These are phyloP conservation scores for Astur gentilis DNA, from an alignment of 2,113 vertebrate genomes.

Conservation along the genomic window DNA sequence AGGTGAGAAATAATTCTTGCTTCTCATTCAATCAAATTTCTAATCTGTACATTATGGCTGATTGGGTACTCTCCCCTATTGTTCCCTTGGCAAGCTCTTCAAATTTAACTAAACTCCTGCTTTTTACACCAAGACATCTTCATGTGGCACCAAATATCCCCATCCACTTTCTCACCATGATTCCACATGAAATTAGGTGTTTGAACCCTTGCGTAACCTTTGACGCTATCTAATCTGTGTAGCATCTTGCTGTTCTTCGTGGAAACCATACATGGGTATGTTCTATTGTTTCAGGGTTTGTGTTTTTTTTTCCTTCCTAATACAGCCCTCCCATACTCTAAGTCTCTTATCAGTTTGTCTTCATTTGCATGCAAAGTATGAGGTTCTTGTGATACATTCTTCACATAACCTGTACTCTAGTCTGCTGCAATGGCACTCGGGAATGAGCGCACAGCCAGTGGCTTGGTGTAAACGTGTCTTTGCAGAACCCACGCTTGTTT, in stretches of 20 bases:
- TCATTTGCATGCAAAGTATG: neutral
- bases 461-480: neutral
- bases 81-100: neutral
- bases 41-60: neutral
- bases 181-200: neutral
- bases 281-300: neutral
- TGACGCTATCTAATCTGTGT: neutral
- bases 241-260: neutral
- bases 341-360: neutral
- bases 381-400: neutral
- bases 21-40: neutral
- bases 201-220: neutral
- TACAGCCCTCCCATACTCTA: neutral
- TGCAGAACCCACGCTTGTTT: rapidly evolving
- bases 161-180: neutral
- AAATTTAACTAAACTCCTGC: neutral
- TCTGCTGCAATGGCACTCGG: neutral
- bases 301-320: neutral
- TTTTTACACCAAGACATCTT: neutral
- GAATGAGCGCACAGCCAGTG: rapidly evolving
- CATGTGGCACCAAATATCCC: neutral
- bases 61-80: neutral
- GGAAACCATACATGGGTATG: neutral
- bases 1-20: neutral
- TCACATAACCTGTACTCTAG: neutral